Percentiles rank a stretch among this genome's conserved stretches.
These are phyloP conservation scores for Calonectris borealis DNA, from an alignment of 2,113 vertebrate genomes.

Conservation along the genomic window DNA sequence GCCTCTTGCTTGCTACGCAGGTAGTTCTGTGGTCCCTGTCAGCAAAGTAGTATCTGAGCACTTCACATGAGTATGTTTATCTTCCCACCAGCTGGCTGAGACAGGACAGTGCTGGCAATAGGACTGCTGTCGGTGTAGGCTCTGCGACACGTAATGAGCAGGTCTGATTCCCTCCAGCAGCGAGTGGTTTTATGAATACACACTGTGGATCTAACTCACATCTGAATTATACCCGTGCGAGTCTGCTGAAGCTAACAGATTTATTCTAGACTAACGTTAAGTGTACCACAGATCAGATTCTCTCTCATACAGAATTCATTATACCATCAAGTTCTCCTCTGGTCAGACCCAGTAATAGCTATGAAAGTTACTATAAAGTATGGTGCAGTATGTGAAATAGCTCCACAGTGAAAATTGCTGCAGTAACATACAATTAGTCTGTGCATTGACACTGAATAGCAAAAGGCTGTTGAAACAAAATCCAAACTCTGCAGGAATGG, in stretches of 20 bases:
- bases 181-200: background rate
- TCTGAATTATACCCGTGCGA: background rate
- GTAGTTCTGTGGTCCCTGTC: background rate
- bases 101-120: background rate
- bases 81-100: background rate
- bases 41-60: background rate
- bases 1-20: accelerated
- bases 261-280: background rate
- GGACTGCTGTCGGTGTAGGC: background rate
- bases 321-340: background rate
- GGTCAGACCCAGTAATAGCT: background rate
- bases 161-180: background rate
- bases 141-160: accelerated
- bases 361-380: background rate
- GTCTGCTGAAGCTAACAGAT: background rate
- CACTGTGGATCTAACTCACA: background rate
- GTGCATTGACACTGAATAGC: background rate
- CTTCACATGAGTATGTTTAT: background rate
- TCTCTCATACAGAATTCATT: background rate
- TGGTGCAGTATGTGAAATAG: background rate
- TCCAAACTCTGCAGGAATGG: background rate
- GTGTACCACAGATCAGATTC: background rate
- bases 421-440: background rate
- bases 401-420: background rate
- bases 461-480: conserved; percentile 39